Evolutionary conservation across 2,888 invertebrate species (phyloP).

Genomic region (Luperina nickerlii): DNA sequence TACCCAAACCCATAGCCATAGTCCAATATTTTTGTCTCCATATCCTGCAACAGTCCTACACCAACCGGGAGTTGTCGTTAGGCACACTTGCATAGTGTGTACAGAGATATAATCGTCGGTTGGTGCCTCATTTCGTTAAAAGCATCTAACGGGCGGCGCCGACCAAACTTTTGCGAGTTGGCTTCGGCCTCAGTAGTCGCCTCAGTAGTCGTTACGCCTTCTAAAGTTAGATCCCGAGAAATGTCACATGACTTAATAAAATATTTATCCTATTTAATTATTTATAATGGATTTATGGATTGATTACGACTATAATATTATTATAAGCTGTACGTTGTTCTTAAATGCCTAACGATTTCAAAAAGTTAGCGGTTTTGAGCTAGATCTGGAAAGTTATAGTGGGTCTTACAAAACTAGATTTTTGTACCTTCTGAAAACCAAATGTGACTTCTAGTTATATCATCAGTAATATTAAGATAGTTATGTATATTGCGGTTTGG

Average conservation of each 20-base stretch:
- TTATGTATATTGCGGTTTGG: slow-evolving; percentile 1
- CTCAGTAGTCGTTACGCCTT: background rate
- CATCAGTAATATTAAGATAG: background rate
- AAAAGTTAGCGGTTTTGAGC: background rate
- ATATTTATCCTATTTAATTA: background rate
- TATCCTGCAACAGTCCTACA: background rate
- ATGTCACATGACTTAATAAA: background rate
- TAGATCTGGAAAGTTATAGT: background rate
- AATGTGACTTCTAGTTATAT: background rate
- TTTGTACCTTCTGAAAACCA: background rate
- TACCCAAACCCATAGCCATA: background rate
- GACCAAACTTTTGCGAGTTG: background rate
- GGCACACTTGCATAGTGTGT: background rate
- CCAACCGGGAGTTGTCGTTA: background rate
- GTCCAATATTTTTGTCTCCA: background rate
- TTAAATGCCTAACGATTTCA: background rate
- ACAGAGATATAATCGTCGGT: background rate
- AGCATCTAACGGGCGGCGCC: background rate
- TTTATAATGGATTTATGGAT: background rate
- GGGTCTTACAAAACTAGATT: background rate
- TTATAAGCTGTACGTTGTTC: background rate
- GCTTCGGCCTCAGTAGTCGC: background rate
- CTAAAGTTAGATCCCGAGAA: background rate
- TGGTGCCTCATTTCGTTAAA: background rate
- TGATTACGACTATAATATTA: background rate